Evolutionary conservation across 2,113 vertebrate genomes (phyloP).

Genomic region (Ardeotis arabs): DNA sequence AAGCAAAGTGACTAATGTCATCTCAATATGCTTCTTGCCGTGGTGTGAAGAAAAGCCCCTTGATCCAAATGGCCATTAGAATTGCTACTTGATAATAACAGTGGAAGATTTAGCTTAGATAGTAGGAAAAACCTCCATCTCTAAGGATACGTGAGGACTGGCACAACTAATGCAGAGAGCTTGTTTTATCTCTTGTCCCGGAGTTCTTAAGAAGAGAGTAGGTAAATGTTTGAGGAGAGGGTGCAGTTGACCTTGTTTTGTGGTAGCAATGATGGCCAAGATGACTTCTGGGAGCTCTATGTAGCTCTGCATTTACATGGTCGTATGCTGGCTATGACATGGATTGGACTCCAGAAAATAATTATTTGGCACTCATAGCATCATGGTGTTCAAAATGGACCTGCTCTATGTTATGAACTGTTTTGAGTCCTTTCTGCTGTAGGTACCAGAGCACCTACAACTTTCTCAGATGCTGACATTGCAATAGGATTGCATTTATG

Average conservation of each 20-base stretch:
- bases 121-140: neutral
- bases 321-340: neutral
- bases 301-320: neutral
- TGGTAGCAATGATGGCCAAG: neutral
- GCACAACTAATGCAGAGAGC: neutral
- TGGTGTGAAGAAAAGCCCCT: conserved; percentile 7
- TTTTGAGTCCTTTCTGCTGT: neutral
- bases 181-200: neutral
- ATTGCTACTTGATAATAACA: conserved; percentile 13
- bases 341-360: neutral
- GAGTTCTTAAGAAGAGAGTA: neutral
- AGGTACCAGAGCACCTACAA: neutral
- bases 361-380: fast-evolving
- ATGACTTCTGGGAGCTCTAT: neutral
- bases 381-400: neutral
- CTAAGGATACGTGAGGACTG: neutral
- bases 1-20: conserved; percentile 47
- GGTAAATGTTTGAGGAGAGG: neutral
- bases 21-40: neutral
- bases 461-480: neutral
- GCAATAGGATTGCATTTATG: neutral
- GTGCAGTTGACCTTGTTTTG: neutral
- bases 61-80: conserved; percentile 36
- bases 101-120: conserved; percentile 11
- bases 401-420: neutral